Conservation (phyloP, 2,888 invertebrate species). For the Acanthosepion lycidas region DNA sequence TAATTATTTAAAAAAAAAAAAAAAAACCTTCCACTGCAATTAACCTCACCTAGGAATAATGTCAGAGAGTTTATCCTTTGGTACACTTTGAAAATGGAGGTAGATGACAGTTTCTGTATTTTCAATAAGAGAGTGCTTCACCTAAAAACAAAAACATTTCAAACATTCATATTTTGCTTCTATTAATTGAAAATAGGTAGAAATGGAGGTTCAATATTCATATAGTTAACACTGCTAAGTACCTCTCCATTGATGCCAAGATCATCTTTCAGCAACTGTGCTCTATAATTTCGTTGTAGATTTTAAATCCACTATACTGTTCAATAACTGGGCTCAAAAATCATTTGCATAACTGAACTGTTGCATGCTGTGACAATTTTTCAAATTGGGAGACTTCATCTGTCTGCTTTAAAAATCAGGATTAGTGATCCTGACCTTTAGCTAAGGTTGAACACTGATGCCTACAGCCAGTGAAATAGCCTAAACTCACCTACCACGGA, state of each 20-base stretch:
- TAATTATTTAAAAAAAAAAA: not conserved
- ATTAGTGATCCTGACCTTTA: too few relatives aligned
- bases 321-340: too few relatives aligned
- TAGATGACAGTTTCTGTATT: slow-evolving; percentile 83
- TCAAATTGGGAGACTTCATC: too few relatives aligned
- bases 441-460: too few relatives aligned
- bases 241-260: too few relatives aligned
- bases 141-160: slow-evolving; percentile 76
- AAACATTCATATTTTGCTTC: not conserved
- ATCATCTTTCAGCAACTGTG: too few relatives aligned
- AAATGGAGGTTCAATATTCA: not conserved
- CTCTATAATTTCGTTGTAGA: too few relatives aligned
- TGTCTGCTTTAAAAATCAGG: too few relatives aligned
- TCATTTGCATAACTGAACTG: not conserved
- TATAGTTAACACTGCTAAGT: not conserved
- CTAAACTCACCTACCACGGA: too few relatives aligned
- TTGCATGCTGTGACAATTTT: too few relatives aligned
- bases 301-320: too few relatives aligned
- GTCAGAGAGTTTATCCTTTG: slow-evolving; percentile 80
- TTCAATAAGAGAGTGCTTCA: slow-evolving; percentile 82
- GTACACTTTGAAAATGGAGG: slow-evolving; percentile 85
- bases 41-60: slow-evolving; percentile 78
- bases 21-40: not conserved
- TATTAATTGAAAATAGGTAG: not conserved
- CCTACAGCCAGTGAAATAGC: too few relatives aligned